Base-by-base conservation (phyloP, 2,113 vertebrate species). In the Meles meles region DNA sequence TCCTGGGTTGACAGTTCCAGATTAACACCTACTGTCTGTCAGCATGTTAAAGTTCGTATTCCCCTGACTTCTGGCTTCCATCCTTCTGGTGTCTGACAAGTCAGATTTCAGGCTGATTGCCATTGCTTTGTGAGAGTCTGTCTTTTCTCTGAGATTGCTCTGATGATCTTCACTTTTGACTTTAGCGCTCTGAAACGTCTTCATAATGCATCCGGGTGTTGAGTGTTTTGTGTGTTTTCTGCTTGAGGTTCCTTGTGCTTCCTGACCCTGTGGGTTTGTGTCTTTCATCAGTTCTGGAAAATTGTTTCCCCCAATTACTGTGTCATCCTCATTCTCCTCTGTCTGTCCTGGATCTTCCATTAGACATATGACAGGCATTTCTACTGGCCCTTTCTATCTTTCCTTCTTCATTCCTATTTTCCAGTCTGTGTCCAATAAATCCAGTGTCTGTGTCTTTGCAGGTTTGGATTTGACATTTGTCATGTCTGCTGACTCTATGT, bases 121-220 rank as follows among this genome's bases (percentile, higher is more conserved):
- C 44, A 1, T 0, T 44, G 14, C 11, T 71, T 25, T 7, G 29
- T 10, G 34, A 23, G 2, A 0, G 3, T 3, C 72, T 42, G 25
- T 25, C 9, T 79, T 42, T 31, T 27, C 27, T 34, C 29, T 0
- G 29, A 47, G 31, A 47, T 29, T 11, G 2, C 29, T 18, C 49
- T 25, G 55, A 8, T 2, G n/a, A 29, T n/a, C 6, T 31, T 39
- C 34, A 17, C 34, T 67, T 21, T 25, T 12, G 29, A 17, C 20
- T 10, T 82, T 0, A 5, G 11, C 2, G 0, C 49, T 34, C 34
- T 57, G 63, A 63, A 29, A 52, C 44, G 4, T 85, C 49, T 31
- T 23, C 5, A 3, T 23, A 0, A 25, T 0, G 0, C 7, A 5
- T 20, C 52, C 21, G 17, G 14, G 7, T 11, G 1, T 23, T 63